Evolutionary conservation across 2,888 invertebrate genomes (phyloP).

Genomic region (Scaptomyza tumidula): DNA sequence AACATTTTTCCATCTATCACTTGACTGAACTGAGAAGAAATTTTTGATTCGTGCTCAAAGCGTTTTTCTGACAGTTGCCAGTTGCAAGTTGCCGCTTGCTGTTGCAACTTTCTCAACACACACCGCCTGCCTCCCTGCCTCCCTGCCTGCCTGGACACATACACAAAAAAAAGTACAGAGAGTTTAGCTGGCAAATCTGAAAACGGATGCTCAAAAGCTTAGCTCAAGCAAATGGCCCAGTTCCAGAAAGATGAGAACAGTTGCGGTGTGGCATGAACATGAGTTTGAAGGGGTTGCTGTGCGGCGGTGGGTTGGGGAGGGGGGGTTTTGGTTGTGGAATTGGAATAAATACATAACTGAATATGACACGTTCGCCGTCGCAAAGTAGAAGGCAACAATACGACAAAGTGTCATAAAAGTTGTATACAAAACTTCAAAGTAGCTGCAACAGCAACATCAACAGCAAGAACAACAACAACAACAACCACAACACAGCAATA

Average conservation of each 20-base stretch:
- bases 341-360: conserved; percentile 71
- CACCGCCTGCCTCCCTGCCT: background rate
- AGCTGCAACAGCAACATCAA: conserved; percentile 57
- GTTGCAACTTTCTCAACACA: conserved; percentile 19
- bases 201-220: conserved; percentile 69
- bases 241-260: conserved; percentile 37
- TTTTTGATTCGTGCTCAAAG: conserved; percentile 61
- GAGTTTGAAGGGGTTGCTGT: background rate
- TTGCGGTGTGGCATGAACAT: background rate
- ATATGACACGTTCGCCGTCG: conserved; percentile 74
- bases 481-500: conserved; percentile 39
- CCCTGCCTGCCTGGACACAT: background rate
- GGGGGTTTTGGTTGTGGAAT: conserved; percentile 22
- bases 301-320: background rate
- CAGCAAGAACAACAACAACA: conserved; percentile 14
- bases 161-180: conserved; percentile 3
- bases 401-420: conserved; percentile 80
- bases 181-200: conserved; percentile 62
- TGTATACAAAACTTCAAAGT: conserved; percentile 78
- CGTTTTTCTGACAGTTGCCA: conserved; percentile 65
- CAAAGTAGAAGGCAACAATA: conserved; percentile 75
- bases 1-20: conserved; percentile 32
- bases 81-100: conserved; percentile 26
- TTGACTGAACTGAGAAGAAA: conserved; percentile 30
- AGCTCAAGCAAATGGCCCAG: conserved; percentile 48